phyloP scores from a whole-genome alignment of 2,797 vertebrate species.

The Aulostomus chinensis region DNA sequence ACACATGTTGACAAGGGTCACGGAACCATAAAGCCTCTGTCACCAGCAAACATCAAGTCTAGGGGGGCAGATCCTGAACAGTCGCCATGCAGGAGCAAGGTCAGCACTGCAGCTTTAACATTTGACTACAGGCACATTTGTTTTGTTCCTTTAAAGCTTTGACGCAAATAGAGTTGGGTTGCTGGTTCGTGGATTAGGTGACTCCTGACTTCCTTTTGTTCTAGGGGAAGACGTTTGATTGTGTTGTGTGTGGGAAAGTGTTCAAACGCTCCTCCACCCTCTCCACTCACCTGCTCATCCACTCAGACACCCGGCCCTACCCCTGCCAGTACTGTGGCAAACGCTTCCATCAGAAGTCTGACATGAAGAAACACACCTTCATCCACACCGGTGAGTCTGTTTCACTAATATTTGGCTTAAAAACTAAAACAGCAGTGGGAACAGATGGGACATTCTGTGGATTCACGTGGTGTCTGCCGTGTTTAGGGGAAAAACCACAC shows the following conservation, averaged over 20 bases:
- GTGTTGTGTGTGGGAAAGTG: slow-evolving; percentile 71
- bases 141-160: too few species aligned
- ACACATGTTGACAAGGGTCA: slow-evolving; percentile 63
- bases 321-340: slow-evolving; percentile 79
- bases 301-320: slow-evolving; percentile 76
- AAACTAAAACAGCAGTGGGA: too few species aligned
- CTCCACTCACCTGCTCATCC: slow-evolving; percentile 81
- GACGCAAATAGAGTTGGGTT: too few species aligned
- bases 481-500: slow-evolving; percentile 84
- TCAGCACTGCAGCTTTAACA: slow-evolving; percentile 32
- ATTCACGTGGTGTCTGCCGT: not conserved
- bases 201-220: slow-evolving; percentile 8
- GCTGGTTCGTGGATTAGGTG: too few species aligned
- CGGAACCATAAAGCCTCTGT: slow-evolving; percentile 27
- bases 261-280: slow-evolving; percentile 79
- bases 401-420: too few species aligned
- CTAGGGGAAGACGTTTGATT: slow-evolving; percentile 74
- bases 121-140: too few species aligned
- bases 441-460: too few species aligned
- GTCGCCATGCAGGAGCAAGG: slow-evolving; percentile 57
- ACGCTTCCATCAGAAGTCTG: slow-evolving; percentile 82
- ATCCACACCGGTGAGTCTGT: slow-evolving; percentile 72
- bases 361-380: slow-evolving; percentile 89
- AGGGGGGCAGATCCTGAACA: slow-evolving; percentile 9
- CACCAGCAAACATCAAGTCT: slow-evolving; percentile 30